A percentile compares a stretch with the other conserved stretches of the same genome.
Conservation (phyloP, 2,797 vertebrate genomes). For the Vultur gryphus region DNA sequence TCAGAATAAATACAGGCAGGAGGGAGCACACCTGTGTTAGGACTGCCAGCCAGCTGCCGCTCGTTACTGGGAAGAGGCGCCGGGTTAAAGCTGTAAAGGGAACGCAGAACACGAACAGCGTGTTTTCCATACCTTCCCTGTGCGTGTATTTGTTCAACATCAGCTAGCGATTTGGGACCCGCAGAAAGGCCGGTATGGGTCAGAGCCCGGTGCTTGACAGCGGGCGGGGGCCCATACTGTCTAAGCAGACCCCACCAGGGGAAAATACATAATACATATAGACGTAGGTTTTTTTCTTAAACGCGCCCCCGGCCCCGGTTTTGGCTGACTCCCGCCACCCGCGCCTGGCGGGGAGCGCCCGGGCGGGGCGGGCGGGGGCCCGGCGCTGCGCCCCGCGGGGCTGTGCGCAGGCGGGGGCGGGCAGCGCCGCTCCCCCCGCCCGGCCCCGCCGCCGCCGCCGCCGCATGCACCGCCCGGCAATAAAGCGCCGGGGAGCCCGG, state of each 20-base stretch:
- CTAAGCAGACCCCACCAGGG: neutral
- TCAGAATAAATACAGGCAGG: rapidly evolving
- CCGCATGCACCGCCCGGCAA: constrained; percentile 21
- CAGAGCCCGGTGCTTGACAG: neutral
- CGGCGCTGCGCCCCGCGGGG: neutral
- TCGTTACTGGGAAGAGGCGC: neutral
- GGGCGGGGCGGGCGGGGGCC: neutral
- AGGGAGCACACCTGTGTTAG: neutral
- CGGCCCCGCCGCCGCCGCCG: neutral
- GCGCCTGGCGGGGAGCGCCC: neutral
- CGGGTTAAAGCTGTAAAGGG: neutral
- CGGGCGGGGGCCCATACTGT: rapidly evolving
- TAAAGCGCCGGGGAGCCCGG: constrained; percentile 12
- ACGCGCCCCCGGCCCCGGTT: too few relatives aligned
- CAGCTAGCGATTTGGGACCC: neutral
- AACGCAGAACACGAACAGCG: rapidly evolving
- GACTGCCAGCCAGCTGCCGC: neutral
- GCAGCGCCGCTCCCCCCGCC: neutral
- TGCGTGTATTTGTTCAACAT: rapidly evolving
- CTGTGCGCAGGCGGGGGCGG: constrained; percentile 15
- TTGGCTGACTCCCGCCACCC: neutral
- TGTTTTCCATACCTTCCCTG: rapidly evolving
- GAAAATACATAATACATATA: rapidly evolving
- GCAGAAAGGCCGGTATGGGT: neutral
- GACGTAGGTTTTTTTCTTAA: too few relatives aligned